phyloP scores from a whole-genome alignment of 2,113 vertebrate species.

The Notothenia coriiceps region DNA sequence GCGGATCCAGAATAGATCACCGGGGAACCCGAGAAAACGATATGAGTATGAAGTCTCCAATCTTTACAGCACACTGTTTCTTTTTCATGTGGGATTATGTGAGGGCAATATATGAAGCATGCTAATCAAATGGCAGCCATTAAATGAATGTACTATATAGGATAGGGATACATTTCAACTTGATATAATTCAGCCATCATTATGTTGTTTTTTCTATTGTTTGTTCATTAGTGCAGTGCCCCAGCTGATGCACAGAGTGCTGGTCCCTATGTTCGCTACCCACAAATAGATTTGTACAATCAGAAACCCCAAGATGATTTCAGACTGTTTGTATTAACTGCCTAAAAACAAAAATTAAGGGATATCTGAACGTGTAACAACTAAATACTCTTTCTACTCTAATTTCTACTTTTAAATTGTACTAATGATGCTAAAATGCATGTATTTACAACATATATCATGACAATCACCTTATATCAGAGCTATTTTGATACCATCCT shows the following conservation, averaged over 20 bases:
- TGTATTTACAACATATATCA: neutral
- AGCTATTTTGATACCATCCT: neutral
- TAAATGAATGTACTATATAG: neutral
- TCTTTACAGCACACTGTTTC: neutral
- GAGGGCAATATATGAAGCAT: neutral
- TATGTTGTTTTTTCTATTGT: neutral
- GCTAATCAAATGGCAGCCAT: neutral
- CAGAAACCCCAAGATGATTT: neutral
- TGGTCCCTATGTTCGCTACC: neutral
- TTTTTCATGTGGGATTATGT: neutral
- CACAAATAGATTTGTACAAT: neutral
- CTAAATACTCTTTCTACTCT: neutral
- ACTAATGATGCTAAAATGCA: neutral
- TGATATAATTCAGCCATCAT: neutral
- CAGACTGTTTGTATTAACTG: neutral
- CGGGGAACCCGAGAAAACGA: neutral
- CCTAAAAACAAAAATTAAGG: neutral
- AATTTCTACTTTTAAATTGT: neutral
- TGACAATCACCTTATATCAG: neutral
- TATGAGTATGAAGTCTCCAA: neutral
- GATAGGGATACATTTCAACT: neutral
- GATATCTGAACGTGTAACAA: neutral
- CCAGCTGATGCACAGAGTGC: too few relatives aligned
- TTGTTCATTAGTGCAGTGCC: too few relatives aligned
- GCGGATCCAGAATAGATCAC: neutral